These are phyloP conservation scores for Rhinolophus sinicus DNA, from an alignment of 2,113 vertebrate species.

Conservation along the genomic window DNA sequence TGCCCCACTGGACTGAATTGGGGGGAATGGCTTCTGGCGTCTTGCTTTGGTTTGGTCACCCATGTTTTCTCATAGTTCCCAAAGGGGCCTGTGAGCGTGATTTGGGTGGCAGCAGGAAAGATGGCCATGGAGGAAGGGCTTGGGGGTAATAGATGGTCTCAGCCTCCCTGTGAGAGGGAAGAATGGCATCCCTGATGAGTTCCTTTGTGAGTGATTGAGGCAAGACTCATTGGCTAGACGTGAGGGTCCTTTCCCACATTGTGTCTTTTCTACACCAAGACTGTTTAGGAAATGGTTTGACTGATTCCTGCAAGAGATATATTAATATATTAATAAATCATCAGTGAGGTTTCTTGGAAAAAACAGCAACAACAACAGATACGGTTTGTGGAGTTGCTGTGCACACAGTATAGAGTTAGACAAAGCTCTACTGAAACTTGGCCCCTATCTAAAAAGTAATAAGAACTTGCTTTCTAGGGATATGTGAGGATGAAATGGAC, in stretches of 20 bases:
- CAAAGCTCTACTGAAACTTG: neutral
- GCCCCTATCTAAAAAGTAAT: neutral
- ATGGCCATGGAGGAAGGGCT: neutral
- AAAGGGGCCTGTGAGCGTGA: neutral
- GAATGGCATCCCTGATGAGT: neutral
- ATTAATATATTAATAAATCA: neutral
- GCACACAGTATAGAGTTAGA: neutral
- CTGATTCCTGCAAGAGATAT: neutral
- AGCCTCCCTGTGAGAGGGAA: neutral
- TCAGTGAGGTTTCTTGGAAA: neutral
- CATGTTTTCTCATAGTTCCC: neutral
- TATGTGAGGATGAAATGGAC: neutral
- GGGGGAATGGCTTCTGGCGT: neutral
- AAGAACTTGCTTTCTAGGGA: neutral
- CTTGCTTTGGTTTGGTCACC: neutral
- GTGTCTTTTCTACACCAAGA: neutral
- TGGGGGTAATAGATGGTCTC: neutral
- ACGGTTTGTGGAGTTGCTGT: neutral
- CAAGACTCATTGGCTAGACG: neutral
- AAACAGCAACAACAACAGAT: neutral
- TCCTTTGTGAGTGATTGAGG: neutral
- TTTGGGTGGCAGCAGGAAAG: neutral
- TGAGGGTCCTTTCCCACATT: neutral
- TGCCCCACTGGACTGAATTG: too few relatives aligned
- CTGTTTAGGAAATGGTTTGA: neutral